A percentile compares a stretch with the other conserved stretches of the same genome.
Evolutionary conservation across 2,113 vertebrate genomes (phyloP).

Genomic region (Equus przewalskii): DNA sequence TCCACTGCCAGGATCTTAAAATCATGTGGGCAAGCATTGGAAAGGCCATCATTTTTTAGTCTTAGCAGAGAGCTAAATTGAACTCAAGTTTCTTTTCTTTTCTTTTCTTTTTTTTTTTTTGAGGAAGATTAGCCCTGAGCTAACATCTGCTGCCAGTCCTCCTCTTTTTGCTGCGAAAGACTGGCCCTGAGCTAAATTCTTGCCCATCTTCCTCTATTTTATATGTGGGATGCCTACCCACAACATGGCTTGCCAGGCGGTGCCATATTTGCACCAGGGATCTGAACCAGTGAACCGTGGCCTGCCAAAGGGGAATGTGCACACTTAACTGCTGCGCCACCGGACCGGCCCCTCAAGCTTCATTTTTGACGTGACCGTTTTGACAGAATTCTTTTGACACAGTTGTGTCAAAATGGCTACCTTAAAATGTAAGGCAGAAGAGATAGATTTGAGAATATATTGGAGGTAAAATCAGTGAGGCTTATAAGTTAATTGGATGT

Average conservation of each 20-base stretch:
- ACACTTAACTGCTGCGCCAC: too few relatives aligned
- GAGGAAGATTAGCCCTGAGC: too few relatives aligned
- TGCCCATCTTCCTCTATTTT: too few relatives aligned
- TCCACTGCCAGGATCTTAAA: neutral
- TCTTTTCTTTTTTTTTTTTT: too few relatives aligned
- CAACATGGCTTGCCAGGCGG: too few relatives aligned
- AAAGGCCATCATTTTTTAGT: slow-evolving; percentile 4
- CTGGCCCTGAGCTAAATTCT: too few relatives aligned
- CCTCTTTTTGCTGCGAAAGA: too few relatives aligned
- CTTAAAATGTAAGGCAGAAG: neutral
- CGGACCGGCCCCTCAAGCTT: neutral
- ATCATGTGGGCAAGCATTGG: neutral
- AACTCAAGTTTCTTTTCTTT: neutral
- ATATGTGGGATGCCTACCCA: too few relatives aligned
- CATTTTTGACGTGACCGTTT: neutral
- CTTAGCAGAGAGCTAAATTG: slow-evolving; percentile 3
- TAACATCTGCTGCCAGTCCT: too few relatives aligned
- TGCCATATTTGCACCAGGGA: too few relatives aligned
- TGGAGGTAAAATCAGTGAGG: neutral
- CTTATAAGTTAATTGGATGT: neutral
- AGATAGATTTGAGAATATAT: neutral
- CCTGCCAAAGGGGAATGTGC: too few relatives aligned
- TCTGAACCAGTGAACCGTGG: too few relatives aligned
- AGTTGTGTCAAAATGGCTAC: neutral
- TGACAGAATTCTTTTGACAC: neutral